Base-by-base conservation (phyloP, 2,797 vertebrate genomes). In the Rhincodon typus region DNA sequence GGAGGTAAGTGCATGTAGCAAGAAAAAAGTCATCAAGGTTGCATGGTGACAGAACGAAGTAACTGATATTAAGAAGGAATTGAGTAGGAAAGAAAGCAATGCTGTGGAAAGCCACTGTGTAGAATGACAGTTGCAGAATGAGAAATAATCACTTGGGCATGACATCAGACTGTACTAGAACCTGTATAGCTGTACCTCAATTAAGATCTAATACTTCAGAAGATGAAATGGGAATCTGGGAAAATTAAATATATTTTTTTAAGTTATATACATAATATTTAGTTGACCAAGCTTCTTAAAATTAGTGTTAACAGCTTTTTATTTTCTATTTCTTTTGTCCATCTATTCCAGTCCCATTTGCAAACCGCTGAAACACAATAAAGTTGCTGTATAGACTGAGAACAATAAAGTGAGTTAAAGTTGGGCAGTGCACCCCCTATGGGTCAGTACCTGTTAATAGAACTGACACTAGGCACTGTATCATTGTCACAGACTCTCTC, bases 401-500 rank as follows among this genome's bases (percentile, higher is more conserved):
- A 70, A 42, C 53, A 25, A 70, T 13, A 72, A 25, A 50, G 42
- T 70, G 0, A 42, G 25, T 72, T 53, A 94, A 53, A 34, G 69
- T 94, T 94, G 70, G 46, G 53, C 42, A 74, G 94, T 57, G 70
- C 94, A 77, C 94, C 70, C 70, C 94, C 94, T 95, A 95, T 72
- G 94, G 70, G 1, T 10, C 3, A 96, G 97, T 97, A 99, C 99
- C 99, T 99, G 99, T 99, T 99, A 97, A 99, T 99, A 96, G 99
- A 99, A 96, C 99, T 99, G 98, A 99, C 99, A 0, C 99, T 99
- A 97, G 99, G 99, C 96, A 99, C 99, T 0, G 99, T 99, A 98
- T 99, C 99, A 5, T 99, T 99, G 98, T 99, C 99, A 96, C 99
- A 99, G 95, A 99, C 99, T 96, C 99, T 97, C 97, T 99, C 99